Conservation (phyloP, 1,140 invertebrate genomes). For the Chymomyza costata region DNA sequence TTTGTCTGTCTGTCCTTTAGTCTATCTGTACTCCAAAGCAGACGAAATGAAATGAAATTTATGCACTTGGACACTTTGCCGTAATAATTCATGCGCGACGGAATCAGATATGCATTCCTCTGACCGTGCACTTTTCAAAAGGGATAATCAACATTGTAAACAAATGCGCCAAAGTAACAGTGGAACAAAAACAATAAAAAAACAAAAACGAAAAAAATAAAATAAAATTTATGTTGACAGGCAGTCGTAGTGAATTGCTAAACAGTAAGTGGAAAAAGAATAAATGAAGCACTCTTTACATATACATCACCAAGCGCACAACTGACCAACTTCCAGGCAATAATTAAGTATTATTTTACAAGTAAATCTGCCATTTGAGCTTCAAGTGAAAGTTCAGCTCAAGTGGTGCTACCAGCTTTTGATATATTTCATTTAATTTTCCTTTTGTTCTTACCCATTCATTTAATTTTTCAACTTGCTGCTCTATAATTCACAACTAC, state of each 20-base stretch:
- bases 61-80: constrained; percentile 69
- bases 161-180: constrained; percentile 35
- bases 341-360: too few relatives aligned
- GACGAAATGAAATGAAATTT: constrained; percentile 70
- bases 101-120: constrained; percentile 70
- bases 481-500: too few relatives aligned
- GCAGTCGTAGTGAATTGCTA: constrained; percentile 26
- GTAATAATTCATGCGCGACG: constrained; percentile 74
- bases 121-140: constrained; percentile 56
- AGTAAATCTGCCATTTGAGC: too few relatives aligned
- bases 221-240: constrained; percentile 53
- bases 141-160: constrained; percentile 68
- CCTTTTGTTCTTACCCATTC: too few relatives aligned
- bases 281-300: constrained; percentile 15
- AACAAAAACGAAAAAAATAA: constrained; percentile 13
- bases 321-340: constrained; percentile 6
- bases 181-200: constrained; percentile 3
- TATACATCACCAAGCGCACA: constrained; percentile 23
- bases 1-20: constrained; percentile 18
- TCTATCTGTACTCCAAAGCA: constrained; percentile 25
- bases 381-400: constrained; percentile 1
- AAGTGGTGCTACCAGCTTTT: neutral
- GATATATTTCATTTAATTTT: constrained; percentile 16
- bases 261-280: constrained; percentile 42
- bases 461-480: too few relatives aligned